Conservation (phyloP, 2,113 vertebrate genomes). For the Pogona vitticeps region DNA sequence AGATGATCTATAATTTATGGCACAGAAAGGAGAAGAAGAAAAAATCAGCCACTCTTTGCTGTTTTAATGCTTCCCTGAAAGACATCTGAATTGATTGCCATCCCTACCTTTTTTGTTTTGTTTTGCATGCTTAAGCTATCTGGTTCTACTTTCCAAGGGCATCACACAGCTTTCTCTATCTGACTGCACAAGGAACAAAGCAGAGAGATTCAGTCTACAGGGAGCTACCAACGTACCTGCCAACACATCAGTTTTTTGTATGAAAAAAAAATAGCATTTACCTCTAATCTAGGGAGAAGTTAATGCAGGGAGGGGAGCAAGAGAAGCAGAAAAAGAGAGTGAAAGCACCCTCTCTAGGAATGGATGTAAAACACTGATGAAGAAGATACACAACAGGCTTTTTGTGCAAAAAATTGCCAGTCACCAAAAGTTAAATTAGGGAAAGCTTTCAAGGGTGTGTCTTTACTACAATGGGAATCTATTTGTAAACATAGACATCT, state of each 20-base stretch:
- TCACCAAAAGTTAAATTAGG: background rate
- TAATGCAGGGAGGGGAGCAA: background rate
- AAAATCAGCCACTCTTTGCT: conserved; percentile 49
- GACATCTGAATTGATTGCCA: conserved; percentile 37
- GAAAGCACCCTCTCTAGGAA: background rate
- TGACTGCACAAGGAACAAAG: conserved; percentile 29
- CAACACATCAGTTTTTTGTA: background rate
- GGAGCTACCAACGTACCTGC: background rate
- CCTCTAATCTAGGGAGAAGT: conserved; percentile 14
- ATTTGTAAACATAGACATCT: background rate
- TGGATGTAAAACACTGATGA: background rate
- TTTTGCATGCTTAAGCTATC: background rate
- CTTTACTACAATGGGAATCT: background rate
- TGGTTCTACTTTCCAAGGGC: background rate
- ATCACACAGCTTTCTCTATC: background rate
- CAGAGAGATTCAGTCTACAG: background rate
- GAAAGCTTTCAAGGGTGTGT: background rate
- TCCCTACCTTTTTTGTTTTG: background rate
- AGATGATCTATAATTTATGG: conserved; percentile 57
- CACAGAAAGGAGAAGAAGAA: conserved; percentile 13
- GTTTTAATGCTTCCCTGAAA: conserved; percentile 30
- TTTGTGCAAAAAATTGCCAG: background rate
- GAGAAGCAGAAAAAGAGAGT: background rate
- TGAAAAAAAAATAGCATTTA: background rate
- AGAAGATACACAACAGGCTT: background rate